A percentile compares a stretch with the other conserved stretches of the same genome.
Evolutionary conservation across 2,797 vertebrate species (phyloP).

Genomic region (Coranthus polyacanthus): DNA sequence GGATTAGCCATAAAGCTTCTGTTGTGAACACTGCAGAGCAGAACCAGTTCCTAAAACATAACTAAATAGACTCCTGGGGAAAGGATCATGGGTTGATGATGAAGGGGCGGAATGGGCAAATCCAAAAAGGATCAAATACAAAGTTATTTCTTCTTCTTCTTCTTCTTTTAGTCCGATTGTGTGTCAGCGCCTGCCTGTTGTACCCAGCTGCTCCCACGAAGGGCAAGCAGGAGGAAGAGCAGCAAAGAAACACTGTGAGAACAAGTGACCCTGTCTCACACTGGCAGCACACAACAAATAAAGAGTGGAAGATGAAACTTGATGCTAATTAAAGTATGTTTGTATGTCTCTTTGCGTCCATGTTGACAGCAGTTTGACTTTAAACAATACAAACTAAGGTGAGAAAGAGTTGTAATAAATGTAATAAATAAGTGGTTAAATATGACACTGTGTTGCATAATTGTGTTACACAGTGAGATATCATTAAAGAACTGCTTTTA

Average conservation of each 20-base stretch:
- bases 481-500: too few species aligned
- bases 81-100: slow-evolving; percentile 17
- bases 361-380: slow-evolving; percentile 23
- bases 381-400: slow-evolving; percentile 26
- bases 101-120: slow-evolving; percentile 1
- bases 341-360: slow-evolving; percentile 17
- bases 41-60: slow-evolving; percentile 48
- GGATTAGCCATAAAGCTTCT: slow-evolving; percentile 46
- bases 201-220: slow-evolving; percentile 23
- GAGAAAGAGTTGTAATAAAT: too few species aligned
- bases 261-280: slow-evolving; percentile 6
- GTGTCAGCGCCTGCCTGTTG: slow-evolving; percentile 11
- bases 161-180: slow-evolving; percentile 13
- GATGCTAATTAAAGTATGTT: slow-evolving; percentile 15
- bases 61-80: slow-evolving; percentile 42
- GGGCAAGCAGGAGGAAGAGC: slow-evolving; percentile 15
- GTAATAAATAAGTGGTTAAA: too few species aligned
- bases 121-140: slow-evolving; percentile 27
- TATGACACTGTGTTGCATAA: too few species aligned
- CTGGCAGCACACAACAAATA: slow-evolving; percentile 11
- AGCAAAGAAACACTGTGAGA: slow-evolving; percentile 10
- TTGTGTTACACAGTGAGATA: too few species aligned
- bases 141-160: slow-evolving; percentile 8
- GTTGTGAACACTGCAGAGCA: slow-evolving; percentile 17
- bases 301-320: slow-evolving; percentile 13